Evolutionary conservation across 2,113 vertebrate species (phyloP).

Genomic region (Gobiocypris rarus): DNA sequence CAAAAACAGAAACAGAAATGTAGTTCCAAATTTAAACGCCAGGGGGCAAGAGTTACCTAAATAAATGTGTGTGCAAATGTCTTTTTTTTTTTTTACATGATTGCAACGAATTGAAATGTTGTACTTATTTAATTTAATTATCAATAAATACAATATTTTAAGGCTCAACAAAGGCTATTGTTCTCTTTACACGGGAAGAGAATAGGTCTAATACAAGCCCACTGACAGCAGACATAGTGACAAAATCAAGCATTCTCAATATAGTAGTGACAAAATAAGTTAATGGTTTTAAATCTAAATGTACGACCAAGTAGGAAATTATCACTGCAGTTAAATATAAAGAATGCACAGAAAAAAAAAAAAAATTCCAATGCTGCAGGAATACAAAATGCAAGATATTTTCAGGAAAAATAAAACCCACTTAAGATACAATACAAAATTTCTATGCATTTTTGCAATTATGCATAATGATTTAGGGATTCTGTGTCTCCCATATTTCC

Average conservation of each 20-base stretch:
- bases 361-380: no score
- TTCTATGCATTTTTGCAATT: neutral
- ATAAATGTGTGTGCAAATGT: neutral
- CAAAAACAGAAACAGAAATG: neutral
- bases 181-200: neutral
- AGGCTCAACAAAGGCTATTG: neutral
- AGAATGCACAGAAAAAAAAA: neutral
- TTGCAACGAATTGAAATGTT: neutral
- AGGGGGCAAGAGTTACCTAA: slow-evolving; percentile 3
- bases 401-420: neutral
- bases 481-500: neutral
- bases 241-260: neutral
- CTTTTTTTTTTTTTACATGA: neutral
- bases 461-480: neutral
- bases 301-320: neutral
- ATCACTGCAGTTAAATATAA: neutral
- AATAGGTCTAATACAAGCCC: neutral
- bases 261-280: neutral
- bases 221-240: neutral
- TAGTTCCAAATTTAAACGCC: neutral
- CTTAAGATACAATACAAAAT: neutral
- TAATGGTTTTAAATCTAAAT: neutral
- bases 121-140: neutral
- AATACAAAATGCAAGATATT: neutral
- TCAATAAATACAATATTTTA: neutral